Evolutionary conservation across 2,113 vertebrate species (phyloP).

Genomic region (Orientallactaga bullata): DNA sequence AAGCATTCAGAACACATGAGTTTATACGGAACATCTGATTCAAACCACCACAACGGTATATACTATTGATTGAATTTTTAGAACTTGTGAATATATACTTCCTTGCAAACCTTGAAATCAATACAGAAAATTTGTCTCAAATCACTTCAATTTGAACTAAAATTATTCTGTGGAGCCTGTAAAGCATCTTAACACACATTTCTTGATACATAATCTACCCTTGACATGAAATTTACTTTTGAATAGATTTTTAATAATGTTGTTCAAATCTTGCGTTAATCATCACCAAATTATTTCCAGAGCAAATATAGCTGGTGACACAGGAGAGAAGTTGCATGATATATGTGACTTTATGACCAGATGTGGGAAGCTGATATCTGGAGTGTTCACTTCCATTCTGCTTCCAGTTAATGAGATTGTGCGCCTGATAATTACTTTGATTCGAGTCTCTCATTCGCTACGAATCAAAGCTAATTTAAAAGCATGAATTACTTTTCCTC

Average conservation of each 20-base stretch:
- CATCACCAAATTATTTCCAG: conserved; percentile 39
- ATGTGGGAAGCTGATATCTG: conserved; percentile 24
- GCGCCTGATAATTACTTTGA: conserved; percentile 56
- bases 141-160: conserved; percentile 16
- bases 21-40: too few relatives aligned
- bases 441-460: conserved; percentile 22
- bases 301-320: neutral
- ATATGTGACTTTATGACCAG: conserved; percentile 23
- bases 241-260: neutral
- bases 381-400: conserved; percentile 24
- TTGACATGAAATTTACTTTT: conserved; percentile 37
- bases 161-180: neutral
- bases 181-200: neutral
- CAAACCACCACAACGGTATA: too few relatives aligned
- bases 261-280: conserved; percentile 1
- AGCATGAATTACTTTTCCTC: conserved; percentile 50
- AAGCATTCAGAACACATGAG: too few relatives aligned
- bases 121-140: neutral
- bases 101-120: conserved; percentile 6
- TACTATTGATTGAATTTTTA: neutral
- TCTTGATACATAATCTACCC: neutral
- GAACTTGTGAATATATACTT: neutral
- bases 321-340: neutral
- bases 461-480: conserved; percentile 67
- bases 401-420: conserved; percentile 75